These are phyloP conservation scores for Phymastichus coffea DNA, from an alignment of 1,140 invertebrate species.

Conservation along the genomic window DNA sequence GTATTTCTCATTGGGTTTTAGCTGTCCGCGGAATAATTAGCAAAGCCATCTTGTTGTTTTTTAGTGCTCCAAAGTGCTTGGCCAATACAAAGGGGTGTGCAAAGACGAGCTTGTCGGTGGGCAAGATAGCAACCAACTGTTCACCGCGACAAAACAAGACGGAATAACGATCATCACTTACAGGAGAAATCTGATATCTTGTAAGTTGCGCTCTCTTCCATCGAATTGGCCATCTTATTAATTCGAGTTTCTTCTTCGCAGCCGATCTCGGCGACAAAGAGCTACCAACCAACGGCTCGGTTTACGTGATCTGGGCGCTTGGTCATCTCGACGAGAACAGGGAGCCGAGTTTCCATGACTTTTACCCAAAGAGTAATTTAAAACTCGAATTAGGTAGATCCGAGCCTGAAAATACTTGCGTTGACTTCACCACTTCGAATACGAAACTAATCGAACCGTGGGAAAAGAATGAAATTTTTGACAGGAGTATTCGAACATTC, in stretches of 20 bases:
- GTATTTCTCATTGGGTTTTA: too few relatives aligned
- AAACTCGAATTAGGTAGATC: conserved; percentile 67
- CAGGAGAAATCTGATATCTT: conserved; percentile 68
- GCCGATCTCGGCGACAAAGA: conserved; percentile 79
- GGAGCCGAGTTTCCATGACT: conserved; percentile 81
- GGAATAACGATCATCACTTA: conserved; percentile 80
- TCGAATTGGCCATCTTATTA: neutral
- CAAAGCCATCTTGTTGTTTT: too few relatives aligned
- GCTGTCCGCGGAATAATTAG: too few relatives aligned
- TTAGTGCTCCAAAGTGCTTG: conserved; percentile 81
- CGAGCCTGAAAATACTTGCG: conserved; percentile 67
- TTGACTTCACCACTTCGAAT: conserved; percentile 63
- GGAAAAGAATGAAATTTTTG: conserved; percentile 76
- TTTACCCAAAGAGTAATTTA: conserved; percentile 72
- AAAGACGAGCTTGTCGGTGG: conserved; percentile 77
- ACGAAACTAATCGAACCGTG: conserved; percentile 59
- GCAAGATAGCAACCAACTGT: conserved; percentile 75
- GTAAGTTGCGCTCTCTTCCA: conserved; percentile 53
- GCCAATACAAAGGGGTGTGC: conserved; percentile 83
- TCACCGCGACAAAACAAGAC: conserved; percentile 67
- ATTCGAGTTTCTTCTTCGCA: conserved; percentile 40
- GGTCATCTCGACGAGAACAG: conserved; percentile 76
- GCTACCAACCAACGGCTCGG: conserved; percentile 65
- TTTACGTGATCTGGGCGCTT: conserved; percentile 82
- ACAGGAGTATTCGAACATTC: conserved; percentile 75